phyloP scores from a whole-genome alignment of 35 echinoderm and acorn worm genomes.

The Heliocidaris erythrogramma region DNA sequence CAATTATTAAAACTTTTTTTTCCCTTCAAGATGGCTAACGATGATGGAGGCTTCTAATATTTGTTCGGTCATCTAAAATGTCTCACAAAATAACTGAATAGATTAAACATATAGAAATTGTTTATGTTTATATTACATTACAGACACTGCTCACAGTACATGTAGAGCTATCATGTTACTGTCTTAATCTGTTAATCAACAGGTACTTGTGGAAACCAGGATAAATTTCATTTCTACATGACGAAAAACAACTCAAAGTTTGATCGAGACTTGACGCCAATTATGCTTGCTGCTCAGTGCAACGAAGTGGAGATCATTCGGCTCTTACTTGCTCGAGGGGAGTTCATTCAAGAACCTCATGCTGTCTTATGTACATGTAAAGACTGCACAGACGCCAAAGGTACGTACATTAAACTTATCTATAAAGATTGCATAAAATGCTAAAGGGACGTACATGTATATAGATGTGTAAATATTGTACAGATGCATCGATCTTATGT shows the following conservation, averaged over 20 bases:
- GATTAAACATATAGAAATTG: too few species aligned
- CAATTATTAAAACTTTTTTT: too few species aligned
- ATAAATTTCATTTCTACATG: background rate
- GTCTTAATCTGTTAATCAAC: background rate
- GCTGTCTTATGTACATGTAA: constrained; percentile 76
- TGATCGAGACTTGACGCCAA: constrained; percentile 84
- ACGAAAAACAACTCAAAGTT: constrained; percentile 86
- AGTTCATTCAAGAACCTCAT: constrained; percentile 75
- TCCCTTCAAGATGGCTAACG: too few species aligned
- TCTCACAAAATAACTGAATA: too few species aligned
- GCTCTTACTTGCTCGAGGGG: constrained; percentile 74
- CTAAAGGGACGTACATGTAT: too few species aligned
- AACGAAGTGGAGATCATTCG: constrained; percentile 95
- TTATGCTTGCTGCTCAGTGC: constrained; percentile 92
- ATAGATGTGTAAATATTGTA: too few species aligned
- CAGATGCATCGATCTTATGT: background rate
- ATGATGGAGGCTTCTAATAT: too few species aligned
- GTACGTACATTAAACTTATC: background rate
- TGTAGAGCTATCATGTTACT: too few species aligned
- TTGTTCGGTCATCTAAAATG: too few species aligned
- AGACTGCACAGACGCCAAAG: constrained; percentile 60
- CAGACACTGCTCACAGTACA: too few species aligned
- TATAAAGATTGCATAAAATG: too few species aligned
- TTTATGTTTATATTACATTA: too few species aligned
- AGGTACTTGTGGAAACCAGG: background rate